These are phyloP conservation scores for Ellobium chinense DNA, from an alignment of 2,888 invertebrate species.

Conservation along the genomic window DNA sequence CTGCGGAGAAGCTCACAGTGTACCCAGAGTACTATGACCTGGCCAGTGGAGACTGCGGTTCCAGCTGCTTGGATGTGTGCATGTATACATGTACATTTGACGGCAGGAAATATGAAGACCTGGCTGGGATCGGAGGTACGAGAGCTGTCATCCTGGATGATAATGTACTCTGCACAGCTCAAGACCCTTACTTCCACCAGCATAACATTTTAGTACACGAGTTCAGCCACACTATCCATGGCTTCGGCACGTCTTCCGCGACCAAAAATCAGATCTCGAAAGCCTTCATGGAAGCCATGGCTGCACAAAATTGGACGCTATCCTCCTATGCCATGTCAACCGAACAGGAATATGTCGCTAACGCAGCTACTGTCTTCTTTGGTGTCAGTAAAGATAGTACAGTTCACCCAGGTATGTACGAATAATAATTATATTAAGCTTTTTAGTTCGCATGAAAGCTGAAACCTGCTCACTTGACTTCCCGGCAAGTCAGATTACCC, in stretches of 20 bases:
- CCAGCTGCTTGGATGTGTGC: constrained; percentile 45
- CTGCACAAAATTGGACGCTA: neutral
- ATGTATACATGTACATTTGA: constrained; percentile 64
- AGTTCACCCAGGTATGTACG: too few species aligned
- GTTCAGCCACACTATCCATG: constrained; percentile 55
- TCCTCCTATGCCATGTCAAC: neutral
- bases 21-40: constrained; percentile 16
- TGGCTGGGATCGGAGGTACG: constrained; percentile 61
- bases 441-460: too few species aligned
- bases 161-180: constrained; percentile 60
- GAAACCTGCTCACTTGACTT: too few species aligned
- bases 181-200: constrained; percentile 56
- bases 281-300: neutral
- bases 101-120: constrained; percentile 58
- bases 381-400: neutral
- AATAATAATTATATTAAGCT: too few species aligned
- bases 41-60: constrained; percentile 13
- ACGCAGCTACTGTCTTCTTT: constrained; percentile 11
- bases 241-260: neutral
- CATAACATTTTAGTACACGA: constrained; percentile 60
- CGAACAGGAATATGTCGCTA: neutral
- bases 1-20: constrained; percentile 19
- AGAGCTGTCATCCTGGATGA: constrained; percentile 56
- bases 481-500: too few species aligned
- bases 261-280: neutral